Base-by-base conservation (phyloP, 1,140 invertebrate species). In the Heliconius congener region DNA sequence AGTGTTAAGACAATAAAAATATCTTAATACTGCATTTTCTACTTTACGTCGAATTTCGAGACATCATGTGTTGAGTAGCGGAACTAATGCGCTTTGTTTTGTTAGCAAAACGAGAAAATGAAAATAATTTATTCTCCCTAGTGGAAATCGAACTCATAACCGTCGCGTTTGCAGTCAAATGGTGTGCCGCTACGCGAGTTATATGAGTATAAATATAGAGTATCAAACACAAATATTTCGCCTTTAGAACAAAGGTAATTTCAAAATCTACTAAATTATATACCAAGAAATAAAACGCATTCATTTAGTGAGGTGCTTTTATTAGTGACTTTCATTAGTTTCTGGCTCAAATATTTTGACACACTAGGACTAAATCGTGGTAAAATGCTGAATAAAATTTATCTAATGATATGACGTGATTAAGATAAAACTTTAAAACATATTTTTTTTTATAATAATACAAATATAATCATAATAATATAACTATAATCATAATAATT, bases 341-440 rank as follows among this genome's bases (percentile, higher is more conserved):
- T 50, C 52, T 55, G 55, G 50, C 73, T 78, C 52, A 80, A 73
- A 73, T 46, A 78, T 74, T 74, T 70, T 30, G 60, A 66, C 5
- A 66, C 60, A 30, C 60, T 66, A 66, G n/a, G 60, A 66, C 60
- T 66, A 66, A 66, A 3, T 66, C 60, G 60, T 66, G 60, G 60
- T 66, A 74, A 81, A 72, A 77, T 71, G 50, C 34, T 52, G 34
- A 72, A 74, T 74, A 75, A 77, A 72, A 60, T 73, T 42, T 73
- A 82, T 79, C 81, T 82, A 82, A 72, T 82, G 81, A 77, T 82
- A 82, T 82, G 81, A 82, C 72, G 34, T 66, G 42, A 30, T 74
- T 71, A 60, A 74, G 80, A 79, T 37, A 75, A 75, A 78, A 34
- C 30, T 34, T 27, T 71, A 34, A 71, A 76, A 70, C 75, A 70